Evolutionary conservation across 1,140 invertebrate species (phyloP), one percentile per base, ranked within the genome.

Genomic region (Telenomus remus): DNA sequence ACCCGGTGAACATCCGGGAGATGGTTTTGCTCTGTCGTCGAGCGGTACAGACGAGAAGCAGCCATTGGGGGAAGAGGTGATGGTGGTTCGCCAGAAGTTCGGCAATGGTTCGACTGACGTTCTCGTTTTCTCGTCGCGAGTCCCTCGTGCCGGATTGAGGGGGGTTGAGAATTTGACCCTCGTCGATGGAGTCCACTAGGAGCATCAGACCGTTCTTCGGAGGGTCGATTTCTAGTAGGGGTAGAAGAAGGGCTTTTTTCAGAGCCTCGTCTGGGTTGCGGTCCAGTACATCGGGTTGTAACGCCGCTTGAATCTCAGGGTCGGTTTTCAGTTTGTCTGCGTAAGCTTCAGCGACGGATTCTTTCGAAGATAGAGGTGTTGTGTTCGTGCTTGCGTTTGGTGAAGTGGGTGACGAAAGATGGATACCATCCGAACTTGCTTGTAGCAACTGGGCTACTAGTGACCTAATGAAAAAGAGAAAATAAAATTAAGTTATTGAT

Each of bases 171-270:
- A 83, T 80, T 50, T 88, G 85, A 11, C 86, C 92, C 82, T 97
- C 96, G 84, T 98, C 97, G 14, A 98, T 94, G 0, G 95, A 97
- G 81, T 98, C 97, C 0, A 98, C 95, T 8, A 98, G 84, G 9
- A 98, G 88, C 77, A 97, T 92, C 60, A 97, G 90, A 13, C 94
- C 93, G 47, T 93, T 94, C 73, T 96, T 95, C 1, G 93, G 94
- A 37, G 92, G 93, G 70, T 94, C 94, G 0, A 95, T 92, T 83
- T 95, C 95, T n/a, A 95, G 85, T 9, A 97, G 83, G 0, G 95
- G 95, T 81, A 97, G 94, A 0, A 98, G 88, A 0, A 98, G 89
- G 0, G 95, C 94, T 81, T 95, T 93, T 71, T 96, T 96, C 76
- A 98, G 93, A 39, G 95, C 95, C 79, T 97, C 95, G 79, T 98